Conservation (phyloP, 2,797 vertebrate species). For the Oophaga sylvatica region DNA sequence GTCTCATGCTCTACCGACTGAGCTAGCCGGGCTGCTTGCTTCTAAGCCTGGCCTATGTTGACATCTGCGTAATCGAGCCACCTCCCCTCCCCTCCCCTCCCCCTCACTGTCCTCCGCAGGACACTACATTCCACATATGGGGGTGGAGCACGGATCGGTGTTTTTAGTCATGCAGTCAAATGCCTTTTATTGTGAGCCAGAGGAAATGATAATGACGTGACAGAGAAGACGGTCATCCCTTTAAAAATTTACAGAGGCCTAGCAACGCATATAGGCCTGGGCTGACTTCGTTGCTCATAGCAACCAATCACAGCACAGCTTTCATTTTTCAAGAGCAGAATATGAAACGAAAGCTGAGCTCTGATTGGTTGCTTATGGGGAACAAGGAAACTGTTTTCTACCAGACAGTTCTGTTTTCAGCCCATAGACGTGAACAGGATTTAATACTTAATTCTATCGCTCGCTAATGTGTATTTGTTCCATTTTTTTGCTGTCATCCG, state of each 20-base stretch:
- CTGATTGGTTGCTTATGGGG: too few species aligned
- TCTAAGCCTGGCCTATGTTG: accelerated
- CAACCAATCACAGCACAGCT: too few species aligned
- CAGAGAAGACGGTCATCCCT: background rate
- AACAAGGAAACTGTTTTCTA: too few species aligned
- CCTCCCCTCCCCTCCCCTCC: background rate
- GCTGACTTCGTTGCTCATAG: too few species aligned
- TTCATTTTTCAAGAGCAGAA: too few species aligned
- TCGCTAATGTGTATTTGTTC: too few species aligned
- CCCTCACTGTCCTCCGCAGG: background rate
- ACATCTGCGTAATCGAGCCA: background rate
- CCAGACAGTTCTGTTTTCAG: too few species aligned
- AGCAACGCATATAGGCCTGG: too few species aligned
- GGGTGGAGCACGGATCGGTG: background rate
- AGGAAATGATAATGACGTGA: background rate
- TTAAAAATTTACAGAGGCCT: background rate
- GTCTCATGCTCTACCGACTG: slow-evolving; percentile 80
- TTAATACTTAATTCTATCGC: too few species aligned
- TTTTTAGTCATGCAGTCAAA: background rate
- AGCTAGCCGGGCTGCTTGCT: slow-evolving; percentile 71
- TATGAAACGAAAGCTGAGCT: too few species aligned
- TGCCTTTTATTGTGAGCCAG: background rate
- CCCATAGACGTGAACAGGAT: too few species aligned
- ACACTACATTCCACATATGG: background rate
- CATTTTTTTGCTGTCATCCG: too few species aligned